Evolutionary conservation across 2,113 vertebrate species (phyloP).

Genomic region (Leucopternis melanops): DNA sequence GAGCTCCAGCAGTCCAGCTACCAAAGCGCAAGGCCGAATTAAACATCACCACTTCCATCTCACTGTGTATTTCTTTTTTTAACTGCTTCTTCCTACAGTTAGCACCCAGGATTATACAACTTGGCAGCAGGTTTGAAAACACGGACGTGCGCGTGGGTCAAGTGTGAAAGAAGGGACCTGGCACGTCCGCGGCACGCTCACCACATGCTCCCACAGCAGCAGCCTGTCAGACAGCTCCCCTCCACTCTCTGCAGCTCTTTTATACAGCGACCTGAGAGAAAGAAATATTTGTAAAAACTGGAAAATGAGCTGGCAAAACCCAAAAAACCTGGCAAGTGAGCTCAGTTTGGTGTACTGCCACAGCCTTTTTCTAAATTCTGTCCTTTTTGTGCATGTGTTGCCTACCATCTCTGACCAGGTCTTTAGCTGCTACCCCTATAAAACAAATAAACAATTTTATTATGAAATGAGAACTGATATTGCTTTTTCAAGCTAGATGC

Average conservation of each 20-base stretch:
- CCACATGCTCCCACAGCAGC: neutral
- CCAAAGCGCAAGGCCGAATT: neutral
- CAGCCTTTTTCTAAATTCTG: constrained; percentile 6
- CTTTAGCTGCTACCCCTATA: neutral
- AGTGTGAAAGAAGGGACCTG: neutral
- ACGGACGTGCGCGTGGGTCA: accelerated
- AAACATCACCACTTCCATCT: neutral
- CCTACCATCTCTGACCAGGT: neutral
- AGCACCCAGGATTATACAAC: neutral
- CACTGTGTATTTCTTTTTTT: neutral
- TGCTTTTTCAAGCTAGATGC: constrained; percentile 2
- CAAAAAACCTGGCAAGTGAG: neutral
- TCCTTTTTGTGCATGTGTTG: neutral
- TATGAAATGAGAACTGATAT: neutral
- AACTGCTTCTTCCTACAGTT: neutral
- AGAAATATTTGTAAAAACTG: constrained; percentile 6
- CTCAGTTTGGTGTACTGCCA: neutral
- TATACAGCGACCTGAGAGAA: neutral
- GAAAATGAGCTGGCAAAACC: constrained; percentile 13
- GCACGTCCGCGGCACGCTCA: neutral
- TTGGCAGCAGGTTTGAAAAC: neutral
- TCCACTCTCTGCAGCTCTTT: neutral
- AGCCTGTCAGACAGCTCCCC: neutral
- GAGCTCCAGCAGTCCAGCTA: neutral
- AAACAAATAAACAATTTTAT: constrained; percentile 42